phyloP scores from a whole-genome alignment of 2,113 vertebrate genomes.

The Tychaedon coryphoeus region DNA sequence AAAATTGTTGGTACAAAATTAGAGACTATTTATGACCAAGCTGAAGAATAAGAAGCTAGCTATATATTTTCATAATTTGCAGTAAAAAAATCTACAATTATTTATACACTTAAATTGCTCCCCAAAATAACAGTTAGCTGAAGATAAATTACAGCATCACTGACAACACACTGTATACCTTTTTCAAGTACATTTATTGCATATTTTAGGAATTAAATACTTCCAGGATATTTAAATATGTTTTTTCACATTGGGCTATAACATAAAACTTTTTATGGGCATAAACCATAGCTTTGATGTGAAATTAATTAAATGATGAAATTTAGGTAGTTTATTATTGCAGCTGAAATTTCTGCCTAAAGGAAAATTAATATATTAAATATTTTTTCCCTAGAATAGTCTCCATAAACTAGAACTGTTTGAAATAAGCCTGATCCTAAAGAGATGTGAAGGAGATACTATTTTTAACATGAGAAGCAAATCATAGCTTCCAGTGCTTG shows the following conservation, averaged over 20 bases:
- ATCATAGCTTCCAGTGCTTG: constrained; percentile 69
- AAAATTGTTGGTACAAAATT: not conserved
- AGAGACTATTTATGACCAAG: not conserved
- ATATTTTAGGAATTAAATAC: constrained; percentile 24
- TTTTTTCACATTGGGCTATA: not conserved
- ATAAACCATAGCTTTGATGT: not conserved
- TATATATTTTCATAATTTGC: not conserved
- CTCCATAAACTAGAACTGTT: constrained; percentile 45
- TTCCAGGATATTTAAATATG: not conserved
- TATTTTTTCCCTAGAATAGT: constrained; percentile 15
- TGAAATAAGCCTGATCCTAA: constrained; percentile 50
- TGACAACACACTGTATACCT: not conserved
- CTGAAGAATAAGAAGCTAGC: not conserved
- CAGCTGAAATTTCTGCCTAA: constrained; percentile 17
- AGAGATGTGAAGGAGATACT: constrained; percentile 49
- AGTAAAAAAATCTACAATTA: not conserved
- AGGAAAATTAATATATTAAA: constrained; percentile 40
- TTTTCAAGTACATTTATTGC: not conserved
- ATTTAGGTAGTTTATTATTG: constrained; percentile 28
- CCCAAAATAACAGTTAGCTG: not conserved
- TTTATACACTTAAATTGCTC: not conserved
- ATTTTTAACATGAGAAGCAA: constrained; percentile 70
- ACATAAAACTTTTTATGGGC: not conserved
- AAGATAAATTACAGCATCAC: not conserved
- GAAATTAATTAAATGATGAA: not conserved